Conservation (phyloP, 2,797 vertebrate species). For the Neosilurus hyrtlii region DNA sequence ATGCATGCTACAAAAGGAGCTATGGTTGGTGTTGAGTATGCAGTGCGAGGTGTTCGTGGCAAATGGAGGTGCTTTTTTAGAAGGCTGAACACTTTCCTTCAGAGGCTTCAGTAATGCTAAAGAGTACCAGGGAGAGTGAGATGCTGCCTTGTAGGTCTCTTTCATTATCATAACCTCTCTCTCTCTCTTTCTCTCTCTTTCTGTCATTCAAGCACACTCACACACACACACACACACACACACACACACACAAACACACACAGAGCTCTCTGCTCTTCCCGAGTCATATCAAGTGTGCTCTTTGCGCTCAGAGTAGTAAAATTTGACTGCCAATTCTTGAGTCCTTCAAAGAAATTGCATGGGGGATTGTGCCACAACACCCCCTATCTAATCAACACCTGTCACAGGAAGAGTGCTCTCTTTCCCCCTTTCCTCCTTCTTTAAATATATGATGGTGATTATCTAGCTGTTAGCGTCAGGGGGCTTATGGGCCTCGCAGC, state of each 20-base stretch:
- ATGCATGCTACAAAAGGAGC: conserved; percentile 76
- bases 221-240: not conserved
- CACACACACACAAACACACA: conserved; percentile 22
- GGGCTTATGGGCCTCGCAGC: conserved; percentile 56
- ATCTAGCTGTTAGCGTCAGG: conserved; percentile 61
- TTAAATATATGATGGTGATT: conserved; percentile 68
- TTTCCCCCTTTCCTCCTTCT: conserved; percentile 53
- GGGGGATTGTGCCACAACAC: conserved; percentile 62
- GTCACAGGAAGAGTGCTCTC: conserved; percentile 58
- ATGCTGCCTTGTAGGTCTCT: conserved; percentile 48
- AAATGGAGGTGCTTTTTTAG: conserved; percentile 43
- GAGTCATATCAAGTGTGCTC: conserved; percentile 39
- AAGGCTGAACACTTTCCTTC: conserved; percentile 41
- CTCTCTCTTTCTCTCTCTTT: conserved; percentile 1
- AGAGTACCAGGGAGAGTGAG: conserved; percentile 47
- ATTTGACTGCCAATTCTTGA: conserved; percentile 60
- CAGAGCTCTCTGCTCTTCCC: conserved; percentile 27
- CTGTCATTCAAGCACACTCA: not conserved
- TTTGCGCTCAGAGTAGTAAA: conserved; percentile 45
- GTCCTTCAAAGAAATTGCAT: conserved; percentile 59
- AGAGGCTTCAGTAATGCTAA: conserved; percentile 44
- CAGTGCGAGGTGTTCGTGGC: conserved; percentile 28
- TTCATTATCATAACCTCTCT: conserved; percentile 50
- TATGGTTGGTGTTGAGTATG: conserved; percentile 41
- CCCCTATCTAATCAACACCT: conserved; percentile 70